A percentile compares a stretch with the other conserved stretches of the same genome.
Conservation (phyloP, 1,140 invertebrate genomes). For the Heterodera schachtii region DNA sequence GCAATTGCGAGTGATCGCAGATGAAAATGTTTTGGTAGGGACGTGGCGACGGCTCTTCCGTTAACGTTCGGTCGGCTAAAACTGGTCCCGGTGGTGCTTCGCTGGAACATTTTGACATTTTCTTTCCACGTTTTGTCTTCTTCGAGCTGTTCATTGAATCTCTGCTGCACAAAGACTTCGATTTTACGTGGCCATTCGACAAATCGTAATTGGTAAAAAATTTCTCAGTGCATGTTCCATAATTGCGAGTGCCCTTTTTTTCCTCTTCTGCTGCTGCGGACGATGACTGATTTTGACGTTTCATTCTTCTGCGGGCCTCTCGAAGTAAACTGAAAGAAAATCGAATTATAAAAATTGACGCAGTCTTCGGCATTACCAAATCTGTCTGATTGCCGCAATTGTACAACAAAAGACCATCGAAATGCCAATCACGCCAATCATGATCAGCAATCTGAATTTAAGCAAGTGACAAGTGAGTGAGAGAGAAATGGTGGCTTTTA, state of each 20-base stretch:
- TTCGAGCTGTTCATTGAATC: constrained; percentile 19
- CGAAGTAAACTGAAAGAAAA: constrained; percentile 10
- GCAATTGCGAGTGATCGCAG: constrained; percentile 59
- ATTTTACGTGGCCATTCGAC: constrained; percentile 45
- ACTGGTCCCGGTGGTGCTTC: neutral
- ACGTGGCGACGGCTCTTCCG: constrained; percentile 10
- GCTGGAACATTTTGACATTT: constrained; percentile 35
- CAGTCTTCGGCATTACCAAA: constrained; percentile 13
- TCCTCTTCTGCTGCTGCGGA: constrained; percentile 23
- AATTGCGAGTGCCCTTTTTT: constrained; percentile 46
- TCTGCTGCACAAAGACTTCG: constrained; percentile 38
- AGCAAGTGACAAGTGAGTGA: neutral
- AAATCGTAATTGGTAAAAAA: constrained; percentile 48
- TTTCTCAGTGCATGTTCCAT: constrained; percentile 56
- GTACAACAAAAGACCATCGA: constrained; percentile 32
- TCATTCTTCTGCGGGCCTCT: constrained; percentile 5
- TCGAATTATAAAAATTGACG: constrained; percentile 7
- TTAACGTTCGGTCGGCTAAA: neutral
- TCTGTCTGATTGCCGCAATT: constrained; percentile 24
- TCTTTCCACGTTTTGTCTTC: constrained; percentile 32
- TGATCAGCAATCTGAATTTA: constrained; percentile 32
- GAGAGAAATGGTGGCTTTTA: neutral
- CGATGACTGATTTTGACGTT: constrained; percentile 24
- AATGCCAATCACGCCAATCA: constrained; percentile 36
- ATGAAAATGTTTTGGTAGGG: constrained; percentile 54